Percentiles rank a stretch among this genome's conserved stretches.
Conservation (phyloP, 30 jellyfish, hydroid and myxozoan species). For the Chrysaora quinquecirrha region DNA sequence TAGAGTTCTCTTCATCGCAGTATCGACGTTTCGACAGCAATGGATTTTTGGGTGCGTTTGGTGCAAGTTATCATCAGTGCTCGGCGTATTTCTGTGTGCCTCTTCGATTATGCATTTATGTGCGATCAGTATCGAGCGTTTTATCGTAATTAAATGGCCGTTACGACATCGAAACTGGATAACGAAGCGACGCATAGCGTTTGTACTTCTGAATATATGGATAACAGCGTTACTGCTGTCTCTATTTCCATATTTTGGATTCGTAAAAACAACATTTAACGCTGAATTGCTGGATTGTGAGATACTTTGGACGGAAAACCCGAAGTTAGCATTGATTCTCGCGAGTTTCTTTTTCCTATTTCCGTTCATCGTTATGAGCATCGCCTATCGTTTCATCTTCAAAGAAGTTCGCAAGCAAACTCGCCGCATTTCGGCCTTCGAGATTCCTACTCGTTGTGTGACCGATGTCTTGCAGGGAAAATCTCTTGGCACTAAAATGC, state of each 20-base stretch:
- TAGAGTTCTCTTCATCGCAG: slow-evolving; percentile 65
- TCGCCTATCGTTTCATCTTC: slow-evolving; percentile 60
- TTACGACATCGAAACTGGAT: slow-evolving; percentile 43
- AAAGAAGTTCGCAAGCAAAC: slow-evolving; percentile 73
- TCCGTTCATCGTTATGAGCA: slow-evolving; percentile 62
- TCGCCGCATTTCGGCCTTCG: slow-evolving; percentile 27
- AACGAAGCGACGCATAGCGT: slow-evolving; percentile 46
- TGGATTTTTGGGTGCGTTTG: slow-evolving; percentile 93
- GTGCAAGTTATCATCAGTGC: slow-evolving; percentile 83
- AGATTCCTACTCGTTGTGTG: slow-evolving; percentile 25
- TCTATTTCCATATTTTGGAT: slow-evolving; percentile 78
- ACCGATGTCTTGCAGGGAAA: background rate
- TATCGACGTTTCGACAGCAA: slow-evolving; percentile 58
- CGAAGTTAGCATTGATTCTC: slow-evolving; percentile 51
- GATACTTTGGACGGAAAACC: slow-evolving; percentile 60
- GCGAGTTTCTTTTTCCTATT: slow-evolving; percentile 56
- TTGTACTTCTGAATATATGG: slow-evolving; percentile 64
- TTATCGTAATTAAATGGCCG: slow-evolving; percentile 77
- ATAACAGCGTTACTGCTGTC: slow-evolving; percentile 66
- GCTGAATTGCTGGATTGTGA: slow-evolving; percentile 75
- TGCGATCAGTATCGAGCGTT: slow-evolving; percentile 86
- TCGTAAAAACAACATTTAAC: slow-evolving; percentile 63
- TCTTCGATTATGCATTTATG: slow-evolving; percentile 82
- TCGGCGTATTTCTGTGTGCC: slow-evolving; percentile 81
- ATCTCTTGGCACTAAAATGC: slow-evolving; percentile 23